A percentile compares a stretch with the other conserved stretches of the same genome.
phyloP scores from a whole-genome alignment of 2,888 invertebrate species.

The Trilocha varians region DNA sequence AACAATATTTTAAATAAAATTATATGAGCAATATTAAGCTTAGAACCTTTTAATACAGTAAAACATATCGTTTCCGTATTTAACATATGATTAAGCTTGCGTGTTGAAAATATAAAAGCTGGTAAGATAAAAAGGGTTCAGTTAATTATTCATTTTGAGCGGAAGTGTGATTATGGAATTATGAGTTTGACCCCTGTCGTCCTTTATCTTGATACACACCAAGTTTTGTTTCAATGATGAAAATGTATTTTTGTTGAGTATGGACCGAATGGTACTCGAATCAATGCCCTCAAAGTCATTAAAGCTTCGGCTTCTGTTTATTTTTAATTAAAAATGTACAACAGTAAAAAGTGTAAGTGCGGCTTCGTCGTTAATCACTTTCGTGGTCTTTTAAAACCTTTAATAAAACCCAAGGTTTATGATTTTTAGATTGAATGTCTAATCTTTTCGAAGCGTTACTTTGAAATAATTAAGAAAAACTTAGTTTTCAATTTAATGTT shows the following conservation, averaged over 20 bases:
- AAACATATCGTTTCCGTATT: too few species aligned
- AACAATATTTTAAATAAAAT: too few species aligned
- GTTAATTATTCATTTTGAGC: conserved; percentile 9
- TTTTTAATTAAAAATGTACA: background rate
- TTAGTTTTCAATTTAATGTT: too few species aligned
- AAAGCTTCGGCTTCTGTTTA: background rate
- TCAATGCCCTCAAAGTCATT: background rate
- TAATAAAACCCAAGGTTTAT: background rate
- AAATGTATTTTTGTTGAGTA: background rate
- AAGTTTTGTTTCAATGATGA: background rate
- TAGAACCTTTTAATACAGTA: background rate
- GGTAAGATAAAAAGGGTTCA: conserved; percentile 2
- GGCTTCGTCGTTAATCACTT: background rate
- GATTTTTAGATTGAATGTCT: background rate
- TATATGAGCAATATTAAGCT: background rate
- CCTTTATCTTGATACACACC: conserved; percentile 3
- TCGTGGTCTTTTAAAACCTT: background rate
- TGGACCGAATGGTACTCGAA: too few species aligned
- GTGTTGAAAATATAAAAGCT: background rate
- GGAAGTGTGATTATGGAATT: conserved; percentile 4
- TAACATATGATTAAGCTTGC: background rate
- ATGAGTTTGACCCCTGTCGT: background rate
- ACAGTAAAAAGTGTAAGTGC: background rate
- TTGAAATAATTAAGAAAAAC: too few species aligned
- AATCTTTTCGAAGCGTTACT: too few species aligned